Evolutionary conservation across 1,140 invertebrate species (phyloP), one percentile per base, ranked within the genome.

Genomic region (Sycophaga agraensis): DNA sequence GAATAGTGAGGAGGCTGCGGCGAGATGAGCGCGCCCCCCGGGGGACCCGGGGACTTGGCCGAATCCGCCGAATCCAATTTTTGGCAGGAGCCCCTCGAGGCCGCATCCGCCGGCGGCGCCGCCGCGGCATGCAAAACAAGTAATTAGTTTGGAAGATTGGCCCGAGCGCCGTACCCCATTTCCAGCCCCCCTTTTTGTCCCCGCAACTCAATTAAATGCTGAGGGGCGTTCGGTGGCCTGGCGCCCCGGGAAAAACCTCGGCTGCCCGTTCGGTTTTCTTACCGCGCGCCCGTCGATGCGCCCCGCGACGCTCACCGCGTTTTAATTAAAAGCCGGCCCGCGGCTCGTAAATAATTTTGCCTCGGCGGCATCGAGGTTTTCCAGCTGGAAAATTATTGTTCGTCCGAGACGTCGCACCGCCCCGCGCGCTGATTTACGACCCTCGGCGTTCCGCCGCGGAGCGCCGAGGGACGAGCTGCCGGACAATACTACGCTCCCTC

Each of bases 101-200:
- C n/a, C n/a, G n/a, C n/a, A n/a, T n/a, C n/a, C n/a, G n/a, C n/a
- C n/a, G n/a, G n/a, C n/a, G n/a, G n/a, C n/a, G n/a, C n/a, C n/a
- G n/a, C n/a, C n/a, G n/a, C n/a, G n/a, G 49, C 46, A 48, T 37
- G 50, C 50, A 24, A 45, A 61, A 61, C 34, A 49, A 48, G 51
- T 56, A 62, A 62, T 62, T 62, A 56, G 34, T 49, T 62, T 40
- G n/a, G 16, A 51, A 54, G 59, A 60, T 54, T 45, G 59, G 22
- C 53, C 4, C 5, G 16, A n/a, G n/a, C n/a, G n/a, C n/a, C n/a
- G n/a, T n/a, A n/a, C n/a, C n/a, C n/a, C n/a, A n/a, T n/a, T n/a
- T n/a, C n/a, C n/a, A n/a, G n/a, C n/a, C 26, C 12, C 43, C 11
- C 3, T 26, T 28, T 58, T 43, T 43, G 5, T 39, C 19, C 11